A percentile compares a stretch with the other conserved stretches of the same genome.
phyloP scores from a whole-genome alignment of 2,888 invertebrate genomes.

The Venusia cambrica region DNA sequence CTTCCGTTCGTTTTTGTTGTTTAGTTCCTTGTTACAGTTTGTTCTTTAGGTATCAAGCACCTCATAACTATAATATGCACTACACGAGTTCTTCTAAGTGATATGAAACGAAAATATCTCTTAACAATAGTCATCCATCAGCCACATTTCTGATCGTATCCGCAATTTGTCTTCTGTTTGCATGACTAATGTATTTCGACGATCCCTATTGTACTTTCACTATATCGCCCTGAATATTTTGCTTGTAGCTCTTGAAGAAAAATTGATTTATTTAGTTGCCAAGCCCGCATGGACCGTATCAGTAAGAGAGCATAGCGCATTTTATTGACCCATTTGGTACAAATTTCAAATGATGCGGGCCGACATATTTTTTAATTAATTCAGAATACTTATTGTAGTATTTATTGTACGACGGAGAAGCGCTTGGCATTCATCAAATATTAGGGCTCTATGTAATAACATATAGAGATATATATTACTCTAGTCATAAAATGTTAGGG shows the following conservation, averaged over 20 bases:
- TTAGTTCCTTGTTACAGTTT: conserved; percentile 30
- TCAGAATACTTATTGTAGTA: too few species aligned
- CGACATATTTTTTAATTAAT: too few species aligned
- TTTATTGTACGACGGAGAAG: too few species aligned
- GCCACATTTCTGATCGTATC: conserved; percentile 15
- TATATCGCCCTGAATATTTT: conserved; percentile 12
- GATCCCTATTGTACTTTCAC: conserved; percentile 12
- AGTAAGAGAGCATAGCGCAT: conserved; percentile 39
- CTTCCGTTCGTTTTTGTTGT: conserved; percentile 37
- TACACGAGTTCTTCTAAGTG: too few species aligned
- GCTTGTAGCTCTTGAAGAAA: conserved; percentile 14
- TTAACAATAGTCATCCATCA: conserved; percentile 18
- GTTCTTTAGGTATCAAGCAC: conserved; percentile 2
- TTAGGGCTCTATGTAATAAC: too few species aligned
- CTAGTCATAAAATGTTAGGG: too few species aligned
- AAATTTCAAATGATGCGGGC: conserved; percentile 51
- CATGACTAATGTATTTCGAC: conserved; percentile 18
- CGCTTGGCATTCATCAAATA: too few species aligned
- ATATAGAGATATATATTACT: too few species aligned
- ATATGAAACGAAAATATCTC: conserved; percentile 4
- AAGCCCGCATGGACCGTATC: conserved; percentile 44
- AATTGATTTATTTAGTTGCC: conserved; percentile 31
- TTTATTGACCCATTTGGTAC: conserved; percentile 50
- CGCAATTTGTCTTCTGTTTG: conserved; percentile 20
- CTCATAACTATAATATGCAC: too few species aligned